Evolutionary conservation across 2,113 vertebrate genomes (phyloP).

Genomic region (Nerophis lumbriciformis): DNA sequence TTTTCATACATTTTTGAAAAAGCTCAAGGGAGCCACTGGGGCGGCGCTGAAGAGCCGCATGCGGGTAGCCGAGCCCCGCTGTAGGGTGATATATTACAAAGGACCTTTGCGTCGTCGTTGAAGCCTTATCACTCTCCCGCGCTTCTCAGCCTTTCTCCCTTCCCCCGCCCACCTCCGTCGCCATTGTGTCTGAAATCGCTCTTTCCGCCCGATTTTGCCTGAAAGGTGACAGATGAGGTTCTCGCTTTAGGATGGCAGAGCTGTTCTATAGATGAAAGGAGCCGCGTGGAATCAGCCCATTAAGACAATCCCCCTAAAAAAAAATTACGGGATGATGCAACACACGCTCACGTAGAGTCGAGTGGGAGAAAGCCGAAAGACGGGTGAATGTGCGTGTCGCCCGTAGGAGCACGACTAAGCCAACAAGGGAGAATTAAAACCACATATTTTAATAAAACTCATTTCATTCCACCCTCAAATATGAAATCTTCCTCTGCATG

Average conservation of each 20-base stretch:
- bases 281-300: conserved; percentile 46
- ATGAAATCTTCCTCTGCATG: conserved; percentile 26
- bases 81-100: conserved; percentile 19
- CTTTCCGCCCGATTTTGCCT: conserved; percentile 52
- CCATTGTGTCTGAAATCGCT: conserved; percentile 51
- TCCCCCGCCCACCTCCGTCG: conserved; percentile 24
- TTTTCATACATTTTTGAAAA: too few species aligned
- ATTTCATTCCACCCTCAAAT: conserved; percentile 10
- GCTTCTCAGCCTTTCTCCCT: conserved; percentile 27
- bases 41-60: too few species aligned
- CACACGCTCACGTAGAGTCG: conserved; percentile 6
- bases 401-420: conserved; percentile 36
- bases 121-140: neutral
- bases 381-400: conserved; percentile 30
- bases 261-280: conserved; percentile 41
- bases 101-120: neutral
- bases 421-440: conserved; percentile 32
- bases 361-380: conserved; percentile 15
- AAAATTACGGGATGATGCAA: conserved; percentile 37
- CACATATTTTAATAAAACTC: conserved; percentile 37
- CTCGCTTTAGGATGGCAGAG: conserved; percentile 35
- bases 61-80: too few species aligned
- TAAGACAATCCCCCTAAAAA: conserved; percentile 37
- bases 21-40: too few species aligned
- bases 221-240: conserved; percentile 49